Evolutionary conservation across 2,888 invertebrate species (phyloP).

Genomic region (Amblyjoppa proteus): DNA sequence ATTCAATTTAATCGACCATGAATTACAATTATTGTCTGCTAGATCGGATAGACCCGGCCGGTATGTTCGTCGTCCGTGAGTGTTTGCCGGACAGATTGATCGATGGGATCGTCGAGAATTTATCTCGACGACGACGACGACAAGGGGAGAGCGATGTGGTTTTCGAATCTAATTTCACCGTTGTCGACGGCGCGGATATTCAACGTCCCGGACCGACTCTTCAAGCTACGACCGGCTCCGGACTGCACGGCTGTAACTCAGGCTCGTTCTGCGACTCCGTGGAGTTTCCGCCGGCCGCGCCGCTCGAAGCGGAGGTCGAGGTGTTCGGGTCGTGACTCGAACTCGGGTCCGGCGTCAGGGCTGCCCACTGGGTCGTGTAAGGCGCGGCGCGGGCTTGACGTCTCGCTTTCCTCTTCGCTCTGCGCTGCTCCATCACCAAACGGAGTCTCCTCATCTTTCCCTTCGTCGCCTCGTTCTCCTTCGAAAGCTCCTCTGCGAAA

Average conservation of each 20-base stretch:
- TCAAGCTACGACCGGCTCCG: conserved; percentile 84
- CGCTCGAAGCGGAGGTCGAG: conserved; percentile 74
- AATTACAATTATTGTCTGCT: conserved; percentile 70
- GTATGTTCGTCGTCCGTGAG: background rate
- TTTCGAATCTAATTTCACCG: conserved; percentile 28
- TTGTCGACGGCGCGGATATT: conserved; percentile 4
- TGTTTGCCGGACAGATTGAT: conserved; percentile 18
- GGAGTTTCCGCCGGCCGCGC: conserved; percentile 73
- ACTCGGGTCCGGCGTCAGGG: conserved; percentile 84
- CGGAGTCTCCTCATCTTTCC: conserved; percentile 95
- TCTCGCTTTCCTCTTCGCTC: conserved; percentile 88
- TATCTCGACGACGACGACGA: conserved; percentile 19
- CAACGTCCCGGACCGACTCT: conserved; percentile 39
- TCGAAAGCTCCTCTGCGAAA: conserved; percentile 85
- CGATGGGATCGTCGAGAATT: conserved; percentile 42
- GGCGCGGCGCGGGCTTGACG: conserved; percentile 92
- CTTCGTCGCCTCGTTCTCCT: conserved; percentile 92
- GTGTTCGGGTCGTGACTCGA: conserved; percentile 81
- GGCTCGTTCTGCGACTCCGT: conserved; percentile 81
- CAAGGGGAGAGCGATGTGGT: background rate
- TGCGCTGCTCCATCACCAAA: conserved; percentile 95
- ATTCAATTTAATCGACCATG: conserved; percentile 51
- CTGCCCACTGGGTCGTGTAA: conserved; percentile 87
- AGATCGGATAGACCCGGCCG: conserved; percentile 52
- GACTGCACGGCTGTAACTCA: conserved; percentile 82